Conservation (phyloP, 2,113 vertebrate species). For the Grallaria varia region DNA sequence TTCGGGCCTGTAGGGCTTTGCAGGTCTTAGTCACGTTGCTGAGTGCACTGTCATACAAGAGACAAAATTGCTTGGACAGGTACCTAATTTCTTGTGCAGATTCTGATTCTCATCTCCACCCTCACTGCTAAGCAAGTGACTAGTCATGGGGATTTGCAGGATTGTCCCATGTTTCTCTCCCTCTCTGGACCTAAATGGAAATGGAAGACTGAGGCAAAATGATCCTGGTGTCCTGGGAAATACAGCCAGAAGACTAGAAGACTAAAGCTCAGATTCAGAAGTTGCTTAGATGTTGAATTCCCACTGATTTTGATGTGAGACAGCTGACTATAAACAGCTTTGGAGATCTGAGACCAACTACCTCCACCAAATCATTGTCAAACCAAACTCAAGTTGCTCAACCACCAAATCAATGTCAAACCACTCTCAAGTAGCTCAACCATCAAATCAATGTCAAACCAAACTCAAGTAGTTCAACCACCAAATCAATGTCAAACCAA, state of each 20-base stretch:
- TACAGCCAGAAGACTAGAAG: not conserved
- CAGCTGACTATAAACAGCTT: not conserved
- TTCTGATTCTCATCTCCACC: not conserved
- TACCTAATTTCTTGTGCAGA: not conserved
- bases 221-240: not conserved
- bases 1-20: not conserved
- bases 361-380: not conserved
- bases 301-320: not conserved
- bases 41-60: rapidly evolving
- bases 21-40: not conserved
- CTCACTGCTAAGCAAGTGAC: not conserved
- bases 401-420: not conserved
- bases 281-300: not conserved
- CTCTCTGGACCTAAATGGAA: not conserved
- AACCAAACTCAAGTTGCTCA: not conserved
- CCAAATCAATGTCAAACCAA: not conserved
- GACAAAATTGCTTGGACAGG: not conserved
- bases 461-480: not conserved
- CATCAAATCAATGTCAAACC: not conserved
- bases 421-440: not conserved
- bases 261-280: not conserved
- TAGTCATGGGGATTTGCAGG: not conserved
- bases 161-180: not conserved
- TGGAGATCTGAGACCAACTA: not conserved
- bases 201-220: not conserved